These are phyloP conservation scores for Unio pictorum DNA, from an alignment of 2,888 invertebrate species.

Conservation along the genomic window DNA sequence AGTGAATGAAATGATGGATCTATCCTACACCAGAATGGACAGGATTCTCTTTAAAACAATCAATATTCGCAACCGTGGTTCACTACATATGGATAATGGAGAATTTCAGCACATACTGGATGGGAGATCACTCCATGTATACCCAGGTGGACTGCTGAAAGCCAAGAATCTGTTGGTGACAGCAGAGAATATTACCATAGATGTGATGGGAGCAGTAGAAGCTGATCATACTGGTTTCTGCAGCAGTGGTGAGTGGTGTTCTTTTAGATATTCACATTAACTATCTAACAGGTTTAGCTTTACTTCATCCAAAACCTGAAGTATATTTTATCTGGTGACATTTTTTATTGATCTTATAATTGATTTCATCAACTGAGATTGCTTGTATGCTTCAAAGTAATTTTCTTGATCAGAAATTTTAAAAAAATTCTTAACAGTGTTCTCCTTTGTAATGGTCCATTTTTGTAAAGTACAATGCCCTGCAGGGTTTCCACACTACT, in stretches of 20 bases:
- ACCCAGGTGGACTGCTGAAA: slow-evolving; percentile 48
- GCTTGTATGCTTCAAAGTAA: no score
- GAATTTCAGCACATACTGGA: slow-evolving; percentile 22
- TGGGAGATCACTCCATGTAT: slow-evolving; percentile 31
- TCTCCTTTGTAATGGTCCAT: no score
- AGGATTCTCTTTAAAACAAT: slow-evolving; percentile 42
- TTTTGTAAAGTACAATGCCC: no score
- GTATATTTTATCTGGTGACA: no score
- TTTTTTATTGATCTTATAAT: no score
- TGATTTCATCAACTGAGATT: no score
- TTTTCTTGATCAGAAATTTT: no score
- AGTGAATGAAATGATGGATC: slow-evolving; percentile 48
- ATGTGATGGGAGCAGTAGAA: slow-evolving; percentile 47
- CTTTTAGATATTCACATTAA: no score
- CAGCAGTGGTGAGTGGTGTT: slow-evolving; percentile 17
- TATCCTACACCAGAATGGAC: slow-evolving; percentile 38
- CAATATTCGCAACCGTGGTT: slow-evolving; percentile 51
- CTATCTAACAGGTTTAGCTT: no score
- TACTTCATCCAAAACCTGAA: no score
- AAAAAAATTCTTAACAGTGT: no score
- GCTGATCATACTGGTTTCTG: slow-evolving; percentile 43
- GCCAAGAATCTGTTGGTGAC: slow-evolving; percentile 38
- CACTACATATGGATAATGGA: slow-evolving; percentile 45
- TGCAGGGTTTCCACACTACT: no score
- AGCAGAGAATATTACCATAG: slow-evolving; percentile 39